Base-by-base conservation (phyloP, 2,113 vertebrate species). In the Labrus mixtus region DNA sequence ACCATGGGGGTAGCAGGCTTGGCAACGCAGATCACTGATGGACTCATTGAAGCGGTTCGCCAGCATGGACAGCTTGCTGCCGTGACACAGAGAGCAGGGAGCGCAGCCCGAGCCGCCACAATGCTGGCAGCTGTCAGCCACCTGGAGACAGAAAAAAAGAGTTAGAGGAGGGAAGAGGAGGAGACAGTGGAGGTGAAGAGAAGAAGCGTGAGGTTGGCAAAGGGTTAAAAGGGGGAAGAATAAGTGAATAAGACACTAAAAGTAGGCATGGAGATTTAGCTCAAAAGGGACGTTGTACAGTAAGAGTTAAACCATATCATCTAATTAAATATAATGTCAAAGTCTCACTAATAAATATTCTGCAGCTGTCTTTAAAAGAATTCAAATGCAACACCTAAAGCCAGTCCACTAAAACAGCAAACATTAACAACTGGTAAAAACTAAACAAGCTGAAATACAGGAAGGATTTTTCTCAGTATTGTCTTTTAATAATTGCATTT, bases 41-140 rank as follows among this genome's bases (percentile, higher is more conserved):
- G 98, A 99, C 92, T 98, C 97, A 69, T 95, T 96, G 92, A 99
- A 99, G 80, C 97, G 94, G 92, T 97, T 97, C 15, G 97, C 97
- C 93, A 99, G 89, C 97, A 97, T 98, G 0, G 97, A 98, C 88
- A 98, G 97, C 91, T 99, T 99, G 96, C 98, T 99, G 36, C 98
- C 98, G 0, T 99, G 97, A 95, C 97, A 99, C 90, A 97, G 94
- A 1, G 97, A 96, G 92, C 97, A 99, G 67, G 97, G 97, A 48
- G 96, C 94, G 6, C 93, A 95, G 90, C 97, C 96, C 0, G 96
- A 97, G 9, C 97, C 98, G 20, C 91, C 95, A 76, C 98, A 99
- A 89, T 94, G 96, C 33, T 90, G 94, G 23, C 98, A 99, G 63
- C 85, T 81, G 8, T 33, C 77, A 0, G 39, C 58, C 41, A 90